These are phyloP conservation scores for Cisticola juncidis DNA, from an alignment of 2,113 vertebrate genomes.

Conservation along the genomic window DNA sequence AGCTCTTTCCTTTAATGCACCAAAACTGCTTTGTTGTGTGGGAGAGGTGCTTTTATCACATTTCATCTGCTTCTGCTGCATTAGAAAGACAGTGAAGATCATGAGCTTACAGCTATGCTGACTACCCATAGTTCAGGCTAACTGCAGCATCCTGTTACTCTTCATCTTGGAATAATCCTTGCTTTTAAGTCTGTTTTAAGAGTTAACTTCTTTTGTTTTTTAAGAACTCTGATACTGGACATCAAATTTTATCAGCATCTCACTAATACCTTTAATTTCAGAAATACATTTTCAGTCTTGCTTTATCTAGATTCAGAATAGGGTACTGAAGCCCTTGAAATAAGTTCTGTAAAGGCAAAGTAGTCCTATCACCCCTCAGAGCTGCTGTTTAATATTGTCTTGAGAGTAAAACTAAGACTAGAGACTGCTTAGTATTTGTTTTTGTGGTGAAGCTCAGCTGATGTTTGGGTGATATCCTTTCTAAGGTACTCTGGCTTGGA, in stretches of 20 bases:
- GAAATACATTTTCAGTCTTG: background rate
- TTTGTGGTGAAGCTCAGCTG: background rate
- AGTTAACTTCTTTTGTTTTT: background rate
- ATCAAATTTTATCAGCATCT: constrained; percentile 39
- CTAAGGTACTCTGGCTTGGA: background rate
- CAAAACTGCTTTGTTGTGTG: background rate
- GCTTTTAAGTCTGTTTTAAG: background rate
- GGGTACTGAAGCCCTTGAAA: background rate
- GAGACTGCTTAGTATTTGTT: background rate
- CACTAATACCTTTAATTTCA: background rate
- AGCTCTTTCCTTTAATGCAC: background rate
- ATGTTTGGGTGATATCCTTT: background rate
- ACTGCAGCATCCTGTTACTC: background rate
- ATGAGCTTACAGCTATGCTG: background rate
- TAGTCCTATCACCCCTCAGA: background rate
- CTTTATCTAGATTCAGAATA: background rate
- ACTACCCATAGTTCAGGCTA: background rate
- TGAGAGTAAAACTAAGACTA: background rate
- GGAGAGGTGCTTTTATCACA: background rate
- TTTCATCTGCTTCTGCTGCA: background rate
- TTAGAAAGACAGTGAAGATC: background rate
- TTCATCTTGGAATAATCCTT: background rate
- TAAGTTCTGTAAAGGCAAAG: background rate
- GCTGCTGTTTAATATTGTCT: background rate
- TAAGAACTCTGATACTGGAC: background rate